phyloP scores from a whole-genome alignment of 2,797 vertebrate genomes.

The Triplophysa bombifrons region DNA sequence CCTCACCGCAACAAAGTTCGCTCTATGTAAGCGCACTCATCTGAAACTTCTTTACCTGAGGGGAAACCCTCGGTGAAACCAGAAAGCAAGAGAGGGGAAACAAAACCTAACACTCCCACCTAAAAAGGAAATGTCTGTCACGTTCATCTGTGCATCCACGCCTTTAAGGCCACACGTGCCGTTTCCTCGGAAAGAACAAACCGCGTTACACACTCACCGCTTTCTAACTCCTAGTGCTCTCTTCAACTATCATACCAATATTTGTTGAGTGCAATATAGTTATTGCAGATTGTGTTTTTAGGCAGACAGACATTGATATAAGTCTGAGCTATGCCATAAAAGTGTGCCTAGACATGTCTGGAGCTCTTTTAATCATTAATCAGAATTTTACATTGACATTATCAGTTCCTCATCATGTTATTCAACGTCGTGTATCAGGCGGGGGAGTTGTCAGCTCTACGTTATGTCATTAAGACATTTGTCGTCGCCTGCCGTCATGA shows the following conservation, averaged over 20 bases:
- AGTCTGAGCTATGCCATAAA: constrained; percentile 1
- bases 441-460: background rate
- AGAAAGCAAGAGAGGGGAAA: constrained; percentile 32
- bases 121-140: constrained; percentile 48
- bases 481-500: background rate
- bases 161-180: constrained; percentile 32
- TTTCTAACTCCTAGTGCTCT: background rate
- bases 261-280: background rate
- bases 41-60: constrained; percentile 24
- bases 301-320: background rate
- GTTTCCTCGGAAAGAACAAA: constrained; percentile 31
- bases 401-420: constrained; percentile 4
- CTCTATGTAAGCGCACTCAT: constrained; percentile 3
- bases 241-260: constrained; percentile 5
- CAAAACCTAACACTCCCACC: constrained; percentile 30
- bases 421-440: background rate
- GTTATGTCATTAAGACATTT: constrained; percentile 14
- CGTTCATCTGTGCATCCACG: constrained; percentile 30
- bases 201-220: constrained; percentile 20
- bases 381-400: background rate
- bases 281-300: background rate
- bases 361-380: constrained; percentile 26
- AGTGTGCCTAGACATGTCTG: background rate
- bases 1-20: constrained; percentile 29
- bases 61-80: constrained; percentile 36